phyloP scores from a whole-genome alignment of 37 sponge, comb jelly and placozoan species.

The Bolinopsis microptera region DNA sequence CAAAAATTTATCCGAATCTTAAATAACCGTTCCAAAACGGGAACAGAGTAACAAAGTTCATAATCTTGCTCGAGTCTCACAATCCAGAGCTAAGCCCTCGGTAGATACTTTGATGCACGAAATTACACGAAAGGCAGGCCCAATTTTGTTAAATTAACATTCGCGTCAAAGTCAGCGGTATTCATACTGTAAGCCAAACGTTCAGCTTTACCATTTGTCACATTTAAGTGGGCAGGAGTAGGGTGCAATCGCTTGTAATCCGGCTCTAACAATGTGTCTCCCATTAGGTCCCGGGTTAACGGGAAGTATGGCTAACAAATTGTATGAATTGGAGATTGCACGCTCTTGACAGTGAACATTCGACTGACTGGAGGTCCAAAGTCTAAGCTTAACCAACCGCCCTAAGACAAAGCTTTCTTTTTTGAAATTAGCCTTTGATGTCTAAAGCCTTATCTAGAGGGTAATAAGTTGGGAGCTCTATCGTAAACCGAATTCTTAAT shows the following conservation, averaged over 20 bases:
- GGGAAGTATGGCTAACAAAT: neutral
- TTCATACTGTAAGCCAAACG: neutral
- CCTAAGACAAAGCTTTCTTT: neutral
- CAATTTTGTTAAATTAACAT: neutral
- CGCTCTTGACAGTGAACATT: too few relatives aligned
- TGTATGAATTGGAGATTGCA: neutral
- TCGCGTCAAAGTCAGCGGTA: neutral
- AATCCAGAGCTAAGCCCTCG: too few relatives aligned
- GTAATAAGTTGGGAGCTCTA: neutral
- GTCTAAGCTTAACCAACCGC: neutral
- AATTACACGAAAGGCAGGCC: too few relatives aligned
- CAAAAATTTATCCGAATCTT: neutral
- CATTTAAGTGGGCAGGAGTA: neutral
- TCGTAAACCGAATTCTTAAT: neutral
- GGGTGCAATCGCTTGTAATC: neutral
- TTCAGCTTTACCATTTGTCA: neutral
- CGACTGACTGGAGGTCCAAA: neutral
- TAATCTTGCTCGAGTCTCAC: too few relatives aligned
- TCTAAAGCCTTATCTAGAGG: slow-evolving; percentile 38
- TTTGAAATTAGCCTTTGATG: slow-evolving; percentile 2
- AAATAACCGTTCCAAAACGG: neutral
- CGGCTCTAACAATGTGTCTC: neutral
- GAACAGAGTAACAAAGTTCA: too few relatives aligned
- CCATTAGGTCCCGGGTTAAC: neutral
- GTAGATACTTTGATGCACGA: too few relatives aligned